phyloP scores from a whole-genome alignment of 2,888 invertebrate species.

The Ditula angustiorana region DNA sequence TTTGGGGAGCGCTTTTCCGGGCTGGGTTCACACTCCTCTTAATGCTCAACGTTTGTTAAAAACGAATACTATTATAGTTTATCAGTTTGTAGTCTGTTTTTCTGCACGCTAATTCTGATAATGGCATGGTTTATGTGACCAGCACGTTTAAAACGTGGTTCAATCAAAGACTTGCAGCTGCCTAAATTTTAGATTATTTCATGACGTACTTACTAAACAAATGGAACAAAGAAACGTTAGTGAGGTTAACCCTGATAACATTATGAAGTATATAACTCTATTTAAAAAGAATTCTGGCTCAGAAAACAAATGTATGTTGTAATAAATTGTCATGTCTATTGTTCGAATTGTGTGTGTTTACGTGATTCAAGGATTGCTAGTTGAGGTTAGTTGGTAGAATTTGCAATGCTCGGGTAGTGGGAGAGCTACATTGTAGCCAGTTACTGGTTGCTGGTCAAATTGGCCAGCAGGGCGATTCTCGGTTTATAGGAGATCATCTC shows the following conservation, averaged over 20 bases:
- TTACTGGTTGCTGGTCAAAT: too few relatives aligned
- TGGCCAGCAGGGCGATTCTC: too few relatives aligned
- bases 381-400: conserved; percentile 8
- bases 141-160: not conserved
- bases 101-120: too few relatives aligned
- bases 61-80: too few relatives aligned
- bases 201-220: conserved; percentile 14
- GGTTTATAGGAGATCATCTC: too few relatives aligned
- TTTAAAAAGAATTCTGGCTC: not conserved
- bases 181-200: not conserved
- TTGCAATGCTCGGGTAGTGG: too few relatives aligned
- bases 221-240: conserved; percentile 22
- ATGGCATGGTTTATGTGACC: not conserved
- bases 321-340: conserved; percentile 18
- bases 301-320: conserved; percentile 25
- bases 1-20: too few relatives aligned
- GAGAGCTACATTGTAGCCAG: too few relatives aligned
- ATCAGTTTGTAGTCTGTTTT: too few relatives aligned
- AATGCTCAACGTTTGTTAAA: too few relatives aligned
- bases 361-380: conserved; percentile 6
- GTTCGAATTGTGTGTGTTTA: conserved; percentile 3
- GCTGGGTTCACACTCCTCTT: too few relatives aligned
- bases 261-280: conserved; percentile 25
- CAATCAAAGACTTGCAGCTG: conserved; percentile 13
- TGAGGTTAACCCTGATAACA: conserved; percentile 14